Evolutionary conservation across 2,888 invertebrate species (phyloP).

Genomic region (Erynnis tages): DNA sequence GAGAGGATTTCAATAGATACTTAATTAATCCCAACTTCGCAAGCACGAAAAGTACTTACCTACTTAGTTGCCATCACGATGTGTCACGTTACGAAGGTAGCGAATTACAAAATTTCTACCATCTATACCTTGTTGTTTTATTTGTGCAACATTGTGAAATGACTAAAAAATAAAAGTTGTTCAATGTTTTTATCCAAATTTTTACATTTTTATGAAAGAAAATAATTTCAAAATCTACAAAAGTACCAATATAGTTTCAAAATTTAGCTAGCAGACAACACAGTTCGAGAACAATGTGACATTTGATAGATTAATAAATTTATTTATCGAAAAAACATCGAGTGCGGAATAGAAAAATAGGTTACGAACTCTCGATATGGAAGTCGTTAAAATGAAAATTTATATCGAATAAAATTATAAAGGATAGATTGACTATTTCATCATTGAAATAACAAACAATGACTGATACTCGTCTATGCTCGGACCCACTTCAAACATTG

Average conservation of each 20-base stretch:
- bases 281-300: neutral
- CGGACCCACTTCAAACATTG: slow-evolving; percentile 16
- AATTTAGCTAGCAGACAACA: no score
- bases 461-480: slow-evolving; percentile 13
- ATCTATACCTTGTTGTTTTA: no score
- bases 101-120: no score
- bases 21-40: no score
- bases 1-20: no score
- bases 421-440: slow-evolving; percentile 20
- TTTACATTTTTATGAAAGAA: neutral
- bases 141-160: no score
- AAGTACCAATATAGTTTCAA: no score
- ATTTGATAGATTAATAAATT: neutral
- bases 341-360: slow-evolving; percentile 19
- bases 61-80: no score
- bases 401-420: slow-evolving; percentile 10
- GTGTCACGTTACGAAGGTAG: no score
- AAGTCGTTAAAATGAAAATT: slow-evolving; percentile 8
- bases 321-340: slow-evolving; percentile 3
- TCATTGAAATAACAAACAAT: slow-evolving; percentile 19
- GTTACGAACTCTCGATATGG: slow-evolving; percentile 14
- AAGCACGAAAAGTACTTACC: no score
- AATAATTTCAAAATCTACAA: neutral
- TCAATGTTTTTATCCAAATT: no score
- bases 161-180: no score